phyloP scores from a whole-genome alignment of 1,140 invertebrate species.

The Calosoma granatense region DNA sequence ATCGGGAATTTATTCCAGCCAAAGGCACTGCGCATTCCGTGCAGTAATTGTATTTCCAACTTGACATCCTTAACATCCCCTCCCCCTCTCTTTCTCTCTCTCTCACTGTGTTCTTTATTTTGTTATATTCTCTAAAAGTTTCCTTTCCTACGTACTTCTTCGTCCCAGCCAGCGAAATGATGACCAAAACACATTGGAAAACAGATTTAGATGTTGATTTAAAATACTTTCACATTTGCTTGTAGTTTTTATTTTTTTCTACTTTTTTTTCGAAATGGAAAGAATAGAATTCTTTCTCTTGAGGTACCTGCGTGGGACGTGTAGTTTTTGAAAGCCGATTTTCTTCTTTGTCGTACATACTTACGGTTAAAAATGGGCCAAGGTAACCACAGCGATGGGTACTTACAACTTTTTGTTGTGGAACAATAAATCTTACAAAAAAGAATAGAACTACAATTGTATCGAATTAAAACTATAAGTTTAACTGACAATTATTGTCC shows the following conservation, averaged over 20 bases:
- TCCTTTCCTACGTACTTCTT: background rate
- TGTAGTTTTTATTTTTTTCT: background rate
- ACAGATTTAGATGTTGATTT: background rate
- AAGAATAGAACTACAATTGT: too few relatives aligned
- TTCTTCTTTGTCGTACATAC: background rate
- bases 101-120: too few relatives aligned
- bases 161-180: background rate
- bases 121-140: background rate
- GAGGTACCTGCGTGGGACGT: background rate
- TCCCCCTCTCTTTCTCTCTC: too few relatives aligned
- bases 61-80: too few relatives aligned
- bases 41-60: background rate
- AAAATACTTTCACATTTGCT: background rate
- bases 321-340: background rate
- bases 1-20: background rate
- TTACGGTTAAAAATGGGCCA: too few relatives aligned
- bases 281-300: too few relatives aligned
- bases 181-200: background rate
- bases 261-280: background rate
- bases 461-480: too few relatives aligned
- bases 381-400: too few relatives aligned
- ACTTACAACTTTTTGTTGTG: too few relatives aligned
- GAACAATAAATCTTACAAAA: too few relatives aligned
- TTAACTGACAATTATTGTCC: too few relatives aligned
- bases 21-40: background rate